These are phyloP conservation scores for Scaptomyza caliginosa DNA, from an alignment of 2,888 invertebrate genomes.

Conservation along the genomic window DNA sequence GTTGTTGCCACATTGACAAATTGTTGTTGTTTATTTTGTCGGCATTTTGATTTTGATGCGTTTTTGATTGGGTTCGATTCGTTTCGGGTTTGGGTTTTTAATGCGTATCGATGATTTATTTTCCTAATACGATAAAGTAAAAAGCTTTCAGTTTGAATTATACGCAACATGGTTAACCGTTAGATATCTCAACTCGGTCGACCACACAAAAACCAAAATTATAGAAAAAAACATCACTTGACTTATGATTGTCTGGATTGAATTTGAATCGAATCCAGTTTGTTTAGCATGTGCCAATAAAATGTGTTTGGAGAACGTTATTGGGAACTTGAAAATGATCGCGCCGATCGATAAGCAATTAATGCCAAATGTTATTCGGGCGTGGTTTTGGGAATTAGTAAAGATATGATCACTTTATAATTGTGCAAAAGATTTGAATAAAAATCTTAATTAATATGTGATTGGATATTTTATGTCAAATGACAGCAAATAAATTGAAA, in stretches of 20 bases:
- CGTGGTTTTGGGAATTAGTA: background rate
- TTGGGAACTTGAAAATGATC: constrained; percentile 19
- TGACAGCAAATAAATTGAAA: no score
- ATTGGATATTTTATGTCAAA: background rate
- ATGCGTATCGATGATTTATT: constrained; percentile 55
- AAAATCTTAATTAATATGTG: background rate
- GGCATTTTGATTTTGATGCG: constrained; percentile 71
- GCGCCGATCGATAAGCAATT: constrained; percentile 21
- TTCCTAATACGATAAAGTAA: constrained; percentile 69
- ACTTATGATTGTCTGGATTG: constrained; percentile 32
- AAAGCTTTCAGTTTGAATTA: constrained; percentile 77
- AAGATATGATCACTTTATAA: background rate
- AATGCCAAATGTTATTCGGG: constrained; percentile 13
- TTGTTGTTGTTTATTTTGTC: constrained; percentile 74
- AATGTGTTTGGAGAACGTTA: constrained; percentile 14
- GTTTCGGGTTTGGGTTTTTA: constrained; percentile 44
- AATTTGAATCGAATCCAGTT: constrained; percentile 35
- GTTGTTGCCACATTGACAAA: constrained; percentile 80
- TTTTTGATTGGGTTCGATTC: constrained; percentile 68
- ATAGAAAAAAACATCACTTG: constrained; percentile 15
- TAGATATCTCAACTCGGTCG: constrained; percentile 21
- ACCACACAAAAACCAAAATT: constrained; percentile 47
- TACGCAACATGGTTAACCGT: constrained; percentile 65
- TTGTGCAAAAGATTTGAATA: background rate
- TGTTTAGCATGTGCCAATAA: constrained; percentile 46